Conservation (phyloP, 2,888 invertebrate species). For the Drosophila neutralis region DNA sequence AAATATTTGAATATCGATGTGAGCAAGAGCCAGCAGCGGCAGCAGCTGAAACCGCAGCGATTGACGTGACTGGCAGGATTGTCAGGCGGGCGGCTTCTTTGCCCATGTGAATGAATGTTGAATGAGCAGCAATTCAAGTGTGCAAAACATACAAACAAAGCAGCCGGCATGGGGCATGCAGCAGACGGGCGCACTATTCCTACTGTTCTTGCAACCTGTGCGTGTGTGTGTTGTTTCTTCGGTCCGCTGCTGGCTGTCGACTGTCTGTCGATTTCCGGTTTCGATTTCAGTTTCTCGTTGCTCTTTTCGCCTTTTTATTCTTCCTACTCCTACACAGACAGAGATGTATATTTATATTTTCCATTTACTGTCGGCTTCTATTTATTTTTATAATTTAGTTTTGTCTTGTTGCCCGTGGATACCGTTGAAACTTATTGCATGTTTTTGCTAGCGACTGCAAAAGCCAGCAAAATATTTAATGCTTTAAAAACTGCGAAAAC, state of each 20-base stretch:
- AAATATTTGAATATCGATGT: constrained; percentile 76
- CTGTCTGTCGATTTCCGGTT: constrained; percentile 62
- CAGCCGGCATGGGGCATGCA: neutral
- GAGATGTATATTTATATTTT: constrained; percentile 6
- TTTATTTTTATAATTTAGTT: constrained; percentile 8
- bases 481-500: neutral
- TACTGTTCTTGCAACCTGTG: constrained; percentile 38
- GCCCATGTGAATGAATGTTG: constrained; percentile 74
- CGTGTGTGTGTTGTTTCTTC: constrained; percentile 24
- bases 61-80: constrained; percentile 38
- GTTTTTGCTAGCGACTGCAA: neutral
- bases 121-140: constrained; percentile 76
- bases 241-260: constrained; percentile 28
- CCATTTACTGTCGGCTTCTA: neutral
- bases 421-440: neutral
- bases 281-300: constrained; percentile 64
- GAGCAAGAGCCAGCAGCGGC: constrained; percentile 8
- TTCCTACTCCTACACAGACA: constrained; percentile 6
- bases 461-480: neutral
- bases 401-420: neutral
- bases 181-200: constrained; percentile 8
- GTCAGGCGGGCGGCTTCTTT: constrained; percentile 36
- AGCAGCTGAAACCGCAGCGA: constrained; percentile 7
- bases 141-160: constrained; percentile 66
- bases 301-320: constrained; percentile 11